phyloP scores from a whole-genome alignment of 2,888 invertebrate species.

The Limnephilus lunatus region DNA sequence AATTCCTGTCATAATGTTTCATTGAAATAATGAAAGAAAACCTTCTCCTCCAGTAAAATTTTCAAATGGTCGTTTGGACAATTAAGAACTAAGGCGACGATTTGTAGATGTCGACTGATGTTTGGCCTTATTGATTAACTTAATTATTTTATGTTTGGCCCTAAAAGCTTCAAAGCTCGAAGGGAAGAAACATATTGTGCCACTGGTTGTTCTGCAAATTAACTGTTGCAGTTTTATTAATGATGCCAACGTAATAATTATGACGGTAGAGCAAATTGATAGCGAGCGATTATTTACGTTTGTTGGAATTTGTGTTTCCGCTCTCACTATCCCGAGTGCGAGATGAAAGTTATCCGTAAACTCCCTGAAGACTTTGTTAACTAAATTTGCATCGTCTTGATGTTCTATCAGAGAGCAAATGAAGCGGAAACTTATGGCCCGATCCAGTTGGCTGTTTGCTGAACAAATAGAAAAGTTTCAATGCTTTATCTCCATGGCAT shows the following conservation, averaged over 20 bases:
- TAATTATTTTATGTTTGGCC: no score
- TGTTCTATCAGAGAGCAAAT: not conserved
- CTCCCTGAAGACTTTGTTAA: slow-evolving; percentile 7
- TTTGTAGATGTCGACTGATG: no score
- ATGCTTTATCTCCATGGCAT: not conserved
- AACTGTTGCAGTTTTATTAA: not conserved
- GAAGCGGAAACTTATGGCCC: not conserved
- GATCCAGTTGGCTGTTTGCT: not conserved
- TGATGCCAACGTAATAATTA: not conserved
- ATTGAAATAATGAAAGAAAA: no score
- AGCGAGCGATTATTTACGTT: not conserved
- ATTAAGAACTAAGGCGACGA: no score
- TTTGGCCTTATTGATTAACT: no score
- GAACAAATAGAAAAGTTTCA: not conserved
- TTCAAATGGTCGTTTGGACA: no score
- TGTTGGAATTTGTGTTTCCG: not conserved
- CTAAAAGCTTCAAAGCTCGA: no score
- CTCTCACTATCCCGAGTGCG: not conserved
- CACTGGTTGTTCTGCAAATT: not conserved
- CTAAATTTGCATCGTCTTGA: slow-evolving; percentile 25
- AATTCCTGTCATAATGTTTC: no score
- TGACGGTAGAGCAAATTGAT: not conserved
- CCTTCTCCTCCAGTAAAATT: no score
- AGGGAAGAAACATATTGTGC: no score
- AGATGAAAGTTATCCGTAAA: not conserved